These are phyloP conservation scores for Melanchra persicariae DNA, from an alignment of 2,888 invertebrate species.

Conservation along the genomic window DNA sequence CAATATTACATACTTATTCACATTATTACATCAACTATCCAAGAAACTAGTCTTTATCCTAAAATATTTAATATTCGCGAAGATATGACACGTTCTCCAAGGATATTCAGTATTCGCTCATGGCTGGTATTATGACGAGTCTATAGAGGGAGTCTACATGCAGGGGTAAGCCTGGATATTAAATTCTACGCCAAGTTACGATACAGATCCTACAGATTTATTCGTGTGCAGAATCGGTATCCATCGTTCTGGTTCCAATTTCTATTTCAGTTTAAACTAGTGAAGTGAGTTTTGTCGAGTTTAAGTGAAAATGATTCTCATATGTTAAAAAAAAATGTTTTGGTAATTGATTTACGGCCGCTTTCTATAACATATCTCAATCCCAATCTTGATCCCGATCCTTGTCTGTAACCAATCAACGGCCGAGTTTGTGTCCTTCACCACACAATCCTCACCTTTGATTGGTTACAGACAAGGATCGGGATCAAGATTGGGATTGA, in stretches of 20 bases:
- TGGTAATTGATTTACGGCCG: too few relatives aligned
- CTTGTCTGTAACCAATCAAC: too few relatives aligned
- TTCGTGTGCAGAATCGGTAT: slow-evolving; percentile 48
- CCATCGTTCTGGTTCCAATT: slow-evolving; percentile 13
- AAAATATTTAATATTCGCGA: slow-evolving; percentile 40
- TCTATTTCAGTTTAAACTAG: slow-evolving; percentile 35
- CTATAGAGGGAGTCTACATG: slow-evolving; percentile 31
- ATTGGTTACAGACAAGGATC: too few relatives aligned
- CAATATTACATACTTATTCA: slow-evolving; percentile 40
- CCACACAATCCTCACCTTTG: too few relatives aligned
- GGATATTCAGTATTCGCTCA: slow-evolving; percentile 23
- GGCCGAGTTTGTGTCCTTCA: too few relatives aligned
- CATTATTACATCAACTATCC: slow-evolving; percentile 33
- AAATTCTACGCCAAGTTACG: slow-evolving; percentile 52
- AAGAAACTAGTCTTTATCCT: slow-evolving; percentile 8
- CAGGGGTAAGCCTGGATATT: slow-evolving; percentile 48
- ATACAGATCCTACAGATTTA: slow-evolving; percentile 50
- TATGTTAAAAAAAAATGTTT: too few relatives aligned
- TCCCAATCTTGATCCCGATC: too few relatives aligned
- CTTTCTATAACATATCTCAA: too few relatives aligned
- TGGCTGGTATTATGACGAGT: slow-evolving; percentile 40
- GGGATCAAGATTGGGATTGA: too few relatives aligned
- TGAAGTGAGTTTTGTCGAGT: slow-evolving; percentile 1
- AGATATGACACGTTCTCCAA: slow-evolving; percentile 21
- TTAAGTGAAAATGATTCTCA: not conserved